Evolutionary conservation across 2,888 invertebrate species (phyloP), one percentile per base, ranked within the genome.

Genomic region (Agrilus cyanescens): DNA sequence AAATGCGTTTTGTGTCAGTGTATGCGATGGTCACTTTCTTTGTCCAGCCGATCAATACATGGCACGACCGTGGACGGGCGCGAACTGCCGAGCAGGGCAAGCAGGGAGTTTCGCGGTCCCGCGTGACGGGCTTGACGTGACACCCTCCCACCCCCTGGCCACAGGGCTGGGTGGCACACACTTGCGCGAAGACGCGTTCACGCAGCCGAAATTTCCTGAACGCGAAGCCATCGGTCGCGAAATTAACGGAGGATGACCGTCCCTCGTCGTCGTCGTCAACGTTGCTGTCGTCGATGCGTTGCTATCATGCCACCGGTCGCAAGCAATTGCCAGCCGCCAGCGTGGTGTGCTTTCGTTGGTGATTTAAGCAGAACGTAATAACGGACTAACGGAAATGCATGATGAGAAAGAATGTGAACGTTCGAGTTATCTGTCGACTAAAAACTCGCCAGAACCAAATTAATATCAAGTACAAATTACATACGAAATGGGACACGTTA

Each of bases 91-190:
- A 52, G 50, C 51, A 50, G 51, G 50, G 48, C 38, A 48, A 56
- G 57, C 56, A 53, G 51, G 50, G 46, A 48, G 54, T 57, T 58
- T 62, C 62, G 62, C 61, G 61, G 57, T 57, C 62, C 62, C 62
- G 62, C 61, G 63, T 66, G 67, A 69, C 62, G 68, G 25, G 68
- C 70, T 67, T 71, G 71, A 74, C 74, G 73, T 73, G 74, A 73
- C 74, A 65, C 74, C 69, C 73, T 71, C 71, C 72, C 67, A 62
- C 62, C 61, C 65, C 71, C 66, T 67, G 70, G 68, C 53, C 43
- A 46, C 51, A 51, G 57, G 53, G 53, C 53, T 54, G 45, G 49
- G 49, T 45, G 53, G 52, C 53, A 50, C 48, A 56, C 58, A 55
- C 54, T 57, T 59, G 59, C 59, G 59, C 59, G 58, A 62, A 63